phyloP scores from a whole-genome alignment of 2,888 invertebrate species.

The Sarcophaga caerulescens region DNA sequence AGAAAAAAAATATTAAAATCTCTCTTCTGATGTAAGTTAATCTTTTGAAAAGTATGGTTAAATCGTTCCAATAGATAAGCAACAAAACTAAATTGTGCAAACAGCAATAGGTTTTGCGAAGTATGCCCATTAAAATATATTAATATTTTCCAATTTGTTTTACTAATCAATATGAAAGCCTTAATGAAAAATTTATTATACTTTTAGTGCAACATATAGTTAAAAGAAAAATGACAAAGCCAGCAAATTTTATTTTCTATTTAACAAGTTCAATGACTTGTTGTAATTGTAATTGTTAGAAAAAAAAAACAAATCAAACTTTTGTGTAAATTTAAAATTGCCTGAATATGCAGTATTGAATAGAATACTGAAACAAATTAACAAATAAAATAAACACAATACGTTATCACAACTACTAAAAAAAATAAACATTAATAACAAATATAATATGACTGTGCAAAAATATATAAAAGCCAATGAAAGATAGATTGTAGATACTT shows the following conservation, averaged over 20 bases:
- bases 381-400: neutral
- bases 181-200: neutral
- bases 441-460: slow-evolving; percentile 1
- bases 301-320: neutral
- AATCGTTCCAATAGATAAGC: no score
- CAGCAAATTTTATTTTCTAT: neutral
- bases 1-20: no score
- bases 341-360: neutral
- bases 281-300: neutral
- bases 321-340: neutral
- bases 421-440: neutral
- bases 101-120: no score
- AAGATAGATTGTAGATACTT: no score
- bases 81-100: no score
- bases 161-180: neutral
- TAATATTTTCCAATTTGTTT: no score
- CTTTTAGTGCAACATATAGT: neutral
- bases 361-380: neutral
- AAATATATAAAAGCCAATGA: neutral
- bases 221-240: neutral
- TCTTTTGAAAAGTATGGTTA: no score
- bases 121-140: no score
- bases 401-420: slow-evolving; percentile 11
- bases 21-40: no score
- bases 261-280: slow-evolving; percentile 26